A percentile compares a stretch with the other conserved stretches of the same genome.
Conservation (phyloP, 2,888 invertebrate genomes). For the Phortica magna region DNA sequence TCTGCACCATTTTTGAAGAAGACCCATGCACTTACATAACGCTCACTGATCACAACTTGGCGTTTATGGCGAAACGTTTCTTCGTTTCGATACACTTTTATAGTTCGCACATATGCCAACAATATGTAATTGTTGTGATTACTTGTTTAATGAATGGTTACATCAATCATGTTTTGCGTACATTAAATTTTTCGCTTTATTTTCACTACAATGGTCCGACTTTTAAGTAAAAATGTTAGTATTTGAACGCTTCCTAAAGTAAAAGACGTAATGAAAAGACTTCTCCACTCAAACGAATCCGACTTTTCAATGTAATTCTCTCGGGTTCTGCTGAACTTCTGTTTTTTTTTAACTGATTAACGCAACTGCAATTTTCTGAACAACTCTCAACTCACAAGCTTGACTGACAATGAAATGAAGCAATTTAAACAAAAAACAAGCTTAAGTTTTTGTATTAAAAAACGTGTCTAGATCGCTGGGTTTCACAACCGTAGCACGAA, state of each 20-base stretch:
- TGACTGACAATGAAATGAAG: background rate
- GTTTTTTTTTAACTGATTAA: slow-evolving; percentile 6
- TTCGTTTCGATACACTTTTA: slow-evolving; percentile 11
- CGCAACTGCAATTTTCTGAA: slow-evolving; percentile 12
- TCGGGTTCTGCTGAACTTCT: background rate
- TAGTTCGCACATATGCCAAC: slow-evolving; percentile 8
- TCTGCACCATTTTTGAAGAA: background rate
- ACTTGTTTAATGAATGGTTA: slow-evolving; percentile 27
- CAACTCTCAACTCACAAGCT: background rate
- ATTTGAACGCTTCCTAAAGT: background rate
- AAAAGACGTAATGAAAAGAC: background rate
- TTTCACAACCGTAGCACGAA: no score
- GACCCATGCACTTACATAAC: no score
- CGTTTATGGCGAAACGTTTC: background rate
- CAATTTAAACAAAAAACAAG: background rate
- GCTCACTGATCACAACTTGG: no score
- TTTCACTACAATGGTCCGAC: background rate
- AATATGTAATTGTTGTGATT: slow-evolving; percentile 28
- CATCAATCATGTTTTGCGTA: slow-evolving; percentile 29
- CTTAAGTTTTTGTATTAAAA: no score
- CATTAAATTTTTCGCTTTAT: background rate
- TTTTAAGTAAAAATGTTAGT: no score
- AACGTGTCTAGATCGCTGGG: no score
- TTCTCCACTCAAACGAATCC: no score
- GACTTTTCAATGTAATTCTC: no score